Evolutionary conservation across 1,140 invertebrate species (phyloP), one percentile per base, ranked within the genome.

Genomic region (Drosophila dunni): DNA sequence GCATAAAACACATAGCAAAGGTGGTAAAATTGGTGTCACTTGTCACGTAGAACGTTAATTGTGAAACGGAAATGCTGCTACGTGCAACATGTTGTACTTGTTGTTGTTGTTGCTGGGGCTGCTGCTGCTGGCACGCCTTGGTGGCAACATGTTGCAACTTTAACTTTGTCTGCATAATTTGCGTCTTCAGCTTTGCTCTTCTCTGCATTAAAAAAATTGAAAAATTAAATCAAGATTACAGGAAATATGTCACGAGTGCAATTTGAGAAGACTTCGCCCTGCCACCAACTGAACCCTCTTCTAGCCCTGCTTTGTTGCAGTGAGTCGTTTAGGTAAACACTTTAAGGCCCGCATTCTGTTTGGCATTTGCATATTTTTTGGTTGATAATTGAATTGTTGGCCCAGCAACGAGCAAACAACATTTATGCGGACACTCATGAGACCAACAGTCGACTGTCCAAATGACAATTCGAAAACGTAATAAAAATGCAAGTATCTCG

Each of bases 21-120:
- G 88, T 91, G 88, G 84, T 88, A 91, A 89, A 91, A 91, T 91
- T 89, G 89, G 89, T 91, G 88, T 91, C 88, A 91, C 88, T 91
- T 91, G 88, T 91, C 88, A 91, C 88, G 85, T 90, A 90, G 84
- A 88, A 88, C 81, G 85, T 90, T 90, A 89, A 90, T 90, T 90
- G 85, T 86, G 79, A 89, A 90, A 88, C 85, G 84, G 84, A 88
- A 88, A 88, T 89, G 84, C 67, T 88, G 73, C 83, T 71, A 64
- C 74, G 62, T 78, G 69, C 71, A 50, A 73, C 56, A 56, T 71
- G 45, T 46, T 72, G 76, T 54, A 29, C 24, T 29, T 29, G 24
- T 29, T 29, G 24, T 29, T 29, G 24, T 29, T 29, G 24, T 29
- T 29, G 24, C 24, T 29, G 24, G 24, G 3, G 24, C 24, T 29